Percentiles rank a stretch among this genome's conserved stretches.
phyloP scores from a whole-genome alignment of 2,113 vertebrate species.

The Catharus minimus region DNA sequence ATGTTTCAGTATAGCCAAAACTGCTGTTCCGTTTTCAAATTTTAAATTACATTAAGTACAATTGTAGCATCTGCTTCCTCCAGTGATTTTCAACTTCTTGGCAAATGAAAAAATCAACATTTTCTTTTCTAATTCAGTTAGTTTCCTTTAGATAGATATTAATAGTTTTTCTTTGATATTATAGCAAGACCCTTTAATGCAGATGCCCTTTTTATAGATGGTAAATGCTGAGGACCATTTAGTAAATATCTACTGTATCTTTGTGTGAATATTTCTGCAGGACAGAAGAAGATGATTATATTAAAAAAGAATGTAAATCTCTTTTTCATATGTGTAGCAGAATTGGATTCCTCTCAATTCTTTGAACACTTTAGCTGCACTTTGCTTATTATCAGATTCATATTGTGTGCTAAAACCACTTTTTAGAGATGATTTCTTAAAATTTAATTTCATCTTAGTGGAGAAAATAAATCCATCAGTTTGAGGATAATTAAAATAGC shows the following conservation, averaged over 20 bases:
- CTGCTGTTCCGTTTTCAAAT: not conserved
- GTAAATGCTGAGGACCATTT: no score
- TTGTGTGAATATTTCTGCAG: not conserved
- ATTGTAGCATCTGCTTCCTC: not conserved
- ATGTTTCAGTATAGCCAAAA: not conserved
- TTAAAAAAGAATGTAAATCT: not conserved
- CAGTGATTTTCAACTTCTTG: not conserved
- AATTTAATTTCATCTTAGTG: not conserved
- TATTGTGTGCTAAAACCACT: not conserved
- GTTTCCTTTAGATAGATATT: not conserved
- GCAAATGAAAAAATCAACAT: not conserved
- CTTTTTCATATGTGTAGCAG: not conserved
- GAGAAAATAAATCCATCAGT: not conserved
- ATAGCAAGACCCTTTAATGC: not conserved
- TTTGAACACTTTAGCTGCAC: not conserved
- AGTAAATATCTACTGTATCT: not conserved
- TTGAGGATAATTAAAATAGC: not conserved
- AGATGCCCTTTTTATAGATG: not conserved
- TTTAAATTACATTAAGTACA: not conserved
- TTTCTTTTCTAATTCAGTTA: not conserved
- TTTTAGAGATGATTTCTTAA: not conserved
- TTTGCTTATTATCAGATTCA: not conserved
- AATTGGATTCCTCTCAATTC: not conserved
- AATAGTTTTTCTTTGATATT: not conserved
- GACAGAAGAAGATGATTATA: not conserved